These are phyloP conservation scores for Gymnoscopelus microlampas DNA, from an alignment of 2,797 vertebrate genomes.

Conservation along the genomic window DNA sequence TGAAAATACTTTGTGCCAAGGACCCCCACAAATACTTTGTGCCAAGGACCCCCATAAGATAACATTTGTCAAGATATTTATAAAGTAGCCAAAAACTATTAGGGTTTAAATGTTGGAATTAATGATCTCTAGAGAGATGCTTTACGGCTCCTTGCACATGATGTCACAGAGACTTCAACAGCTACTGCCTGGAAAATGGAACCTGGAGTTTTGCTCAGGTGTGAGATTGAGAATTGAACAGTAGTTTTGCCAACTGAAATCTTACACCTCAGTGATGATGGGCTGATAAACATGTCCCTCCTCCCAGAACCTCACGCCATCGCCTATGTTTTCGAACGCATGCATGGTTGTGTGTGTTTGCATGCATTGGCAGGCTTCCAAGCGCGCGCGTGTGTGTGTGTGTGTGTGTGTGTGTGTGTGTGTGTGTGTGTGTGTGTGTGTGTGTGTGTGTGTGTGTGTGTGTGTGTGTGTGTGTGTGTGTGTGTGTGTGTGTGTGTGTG, in stretches of 20 bases:
- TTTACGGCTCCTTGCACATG: too few relatives aligned
- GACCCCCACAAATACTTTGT: too few relatives aligned
- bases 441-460: background rate
- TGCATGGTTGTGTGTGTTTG: constrained; percentile 7
- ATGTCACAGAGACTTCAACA: constrained; percentile 37
- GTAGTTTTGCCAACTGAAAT: constrained; percentile 28
- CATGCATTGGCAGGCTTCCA: background rate
- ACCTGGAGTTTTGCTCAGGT: constrained; percentile 30
- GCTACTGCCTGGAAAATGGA: constrained; percentile 32
- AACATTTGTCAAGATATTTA: too few relatives aligned
- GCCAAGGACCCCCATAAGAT: too few relatives aligned
- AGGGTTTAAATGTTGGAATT: too few relatives aligned
- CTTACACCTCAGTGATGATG: constrained; percentile 39
- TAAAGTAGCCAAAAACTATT: too few relatives aligned
- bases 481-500: background rate
- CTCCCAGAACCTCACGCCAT: constrained; percentile 1
- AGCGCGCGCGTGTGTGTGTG: background rate
- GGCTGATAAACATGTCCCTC: constrained; percentile 53
- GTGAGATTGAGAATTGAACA: too few relatives aligned
- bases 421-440: background rate
- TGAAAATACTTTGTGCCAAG: too few relatives aligned
- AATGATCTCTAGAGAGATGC: too few relatives aligned
- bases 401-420: constrained; percentile 1
- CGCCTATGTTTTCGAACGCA: too few relatives aligned
- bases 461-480: background rate